Evolutionary conservation across 2,797 vertebrate genomes (phyloP).

Genomic region (Sitta carolinensis): DNA sequence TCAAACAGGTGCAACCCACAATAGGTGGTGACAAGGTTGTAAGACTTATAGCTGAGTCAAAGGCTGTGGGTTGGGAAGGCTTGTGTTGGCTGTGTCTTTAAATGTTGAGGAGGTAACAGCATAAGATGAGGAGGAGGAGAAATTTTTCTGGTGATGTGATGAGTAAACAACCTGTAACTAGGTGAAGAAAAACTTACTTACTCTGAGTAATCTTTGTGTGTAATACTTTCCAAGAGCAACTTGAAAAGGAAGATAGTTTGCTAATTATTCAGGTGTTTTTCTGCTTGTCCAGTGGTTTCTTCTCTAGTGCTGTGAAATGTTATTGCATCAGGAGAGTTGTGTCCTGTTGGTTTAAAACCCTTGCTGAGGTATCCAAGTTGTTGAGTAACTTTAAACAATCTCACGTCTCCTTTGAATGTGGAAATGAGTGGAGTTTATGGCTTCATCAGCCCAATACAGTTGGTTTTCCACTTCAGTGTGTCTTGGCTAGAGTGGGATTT

Average conservation of each 20-base stretch:
- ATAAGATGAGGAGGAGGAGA: neutral
- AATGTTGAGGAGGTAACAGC: neutral
- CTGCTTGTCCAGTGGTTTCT: neutral
- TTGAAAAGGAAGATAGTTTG: neutral
- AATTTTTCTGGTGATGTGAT: neutral
- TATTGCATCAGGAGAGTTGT: neutral
- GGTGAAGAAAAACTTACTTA: constrained; percentile 7
- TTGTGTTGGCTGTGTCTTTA: neutral
- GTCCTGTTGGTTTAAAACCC: neutral
- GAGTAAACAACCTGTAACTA: constrained; percentile 4
- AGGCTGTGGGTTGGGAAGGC: neutral
- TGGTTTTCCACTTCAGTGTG: neutral
- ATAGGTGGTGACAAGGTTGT: neutral
- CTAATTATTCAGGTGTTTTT: neutral
- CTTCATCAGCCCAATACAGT: neutral
- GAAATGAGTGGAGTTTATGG: neutral
- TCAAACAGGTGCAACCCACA: neutral
- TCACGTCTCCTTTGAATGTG: neutral
- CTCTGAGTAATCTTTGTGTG: neutral
- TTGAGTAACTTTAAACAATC: neutral
- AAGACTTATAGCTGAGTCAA: neutral
- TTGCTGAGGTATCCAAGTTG: neutral
- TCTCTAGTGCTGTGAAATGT: neutral
- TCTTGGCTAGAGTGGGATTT: neutral
- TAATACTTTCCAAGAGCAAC: neutral